These are phyloP conservation scores for Danio choprae DNA, from an alignment of 2,797 vertebrate genomes.

Conservation along the genomic window DNA sequence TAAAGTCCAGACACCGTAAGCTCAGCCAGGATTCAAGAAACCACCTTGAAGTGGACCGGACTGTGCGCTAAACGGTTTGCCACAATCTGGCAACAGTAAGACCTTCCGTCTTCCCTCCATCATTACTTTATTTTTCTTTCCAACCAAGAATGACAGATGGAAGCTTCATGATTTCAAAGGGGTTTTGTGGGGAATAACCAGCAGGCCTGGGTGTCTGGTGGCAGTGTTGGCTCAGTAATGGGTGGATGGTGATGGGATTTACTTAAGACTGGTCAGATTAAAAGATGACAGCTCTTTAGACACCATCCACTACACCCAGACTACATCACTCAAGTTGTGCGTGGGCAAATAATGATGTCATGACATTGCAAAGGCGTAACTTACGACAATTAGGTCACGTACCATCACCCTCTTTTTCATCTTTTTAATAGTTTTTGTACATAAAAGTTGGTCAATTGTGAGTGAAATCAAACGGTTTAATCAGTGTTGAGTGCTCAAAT, in stretches of 20 bases:
- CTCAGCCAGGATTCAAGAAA: slow-evolving; percentile 47
- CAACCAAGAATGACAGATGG: slow-evolving; percentile 69
- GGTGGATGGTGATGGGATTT: slow-evolving; percentile 65
- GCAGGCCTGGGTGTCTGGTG: slow-evolving; percentile 42
- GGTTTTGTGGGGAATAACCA: slow-evolving; percentile 46
- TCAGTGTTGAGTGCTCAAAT: not conserved
- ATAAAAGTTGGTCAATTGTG: not conserved
- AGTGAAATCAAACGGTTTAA: not conserved
- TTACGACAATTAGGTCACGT: not conserved
- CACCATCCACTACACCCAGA: slow-evolving; percentile 45
- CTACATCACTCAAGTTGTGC: not conserved
- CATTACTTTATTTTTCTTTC: slow-evolving; percentile 34
- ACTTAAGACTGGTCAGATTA: slow-evolving; percentile 59
- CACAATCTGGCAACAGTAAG: slow-evolving; percentile 51
- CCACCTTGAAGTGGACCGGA: slow-evolving; percentile 23
- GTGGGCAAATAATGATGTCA: not conserved
- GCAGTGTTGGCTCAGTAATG: slow-evolving; percentile 56
- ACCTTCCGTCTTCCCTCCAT: slow-evolving; percentile 30
- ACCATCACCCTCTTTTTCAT: no score
- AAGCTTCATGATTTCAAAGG: slow-evolving; percentile 62
- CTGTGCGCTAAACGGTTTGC: slow-evolving; percentile 40
- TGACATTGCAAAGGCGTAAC: not conserved
- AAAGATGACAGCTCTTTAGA: slow-evolving; percentile 63
- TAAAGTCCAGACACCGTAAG: slow-evolving; percentile 32
- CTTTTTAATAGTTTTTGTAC: no score